Base-by-base conservation (phyloP, 2,888 invertebrate species). In the Molorchus minor region DNA sequence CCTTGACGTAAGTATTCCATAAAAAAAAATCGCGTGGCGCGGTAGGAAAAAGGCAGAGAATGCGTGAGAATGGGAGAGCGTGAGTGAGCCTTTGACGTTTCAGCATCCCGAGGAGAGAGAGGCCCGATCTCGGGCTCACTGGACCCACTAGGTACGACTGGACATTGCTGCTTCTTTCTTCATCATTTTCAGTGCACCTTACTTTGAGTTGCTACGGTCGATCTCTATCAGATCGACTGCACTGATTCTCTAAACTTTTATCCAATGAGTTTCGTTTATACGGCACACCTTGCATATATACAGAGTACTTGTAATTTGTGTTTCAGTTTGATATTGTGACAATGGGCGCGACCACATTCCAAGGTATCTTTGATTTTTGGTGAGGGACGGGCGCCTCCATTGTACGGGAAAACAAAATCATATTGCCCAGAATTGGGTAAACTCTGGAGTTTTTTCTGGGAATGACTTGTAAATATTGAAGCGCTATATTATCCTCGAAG, bases 1-100 rank as follows among this genome's bases (percentile, higher is more conserved):
- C 55, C 85, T 98, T 78, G 96, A 96, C 89, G 96, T 96, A 92
- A 95, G 95, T 95, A 86, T 85, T 41, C 41, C n/a, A n/a, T n/a
- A n/a, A 51, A 25, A 17, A 17, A 17, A 21, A 61, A 46, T 58
- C 56, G 56, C 45, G 56, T 51, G 58, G 60, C 62, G 62, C 56
- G 61, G 60, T 53, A 57, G 61, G 57, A 58, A 54, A 47, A 44
- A 71, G 64, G 49, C 60, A 65, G 58, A 56, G 57, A 60, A 46
- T 33, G 56, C 65, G 66, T 59, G 65, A 61, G 67, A 44, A 51
- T 63, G 62, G 13, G 21, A 25, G 60, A 38, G 62, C 53, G 62
- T 19, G 36, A 61, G 55, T 49, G 68, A 59, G 58, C 49, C 45
- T 35, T 61, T 68, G 68, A 59, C 68, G 66, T 71, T 71, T 68